These are phyloP conservation scores for Chelonus formosanus DNA, from an alignment of 2,888 invertebrate genomes.

Conservation along the genomic window DNA sequence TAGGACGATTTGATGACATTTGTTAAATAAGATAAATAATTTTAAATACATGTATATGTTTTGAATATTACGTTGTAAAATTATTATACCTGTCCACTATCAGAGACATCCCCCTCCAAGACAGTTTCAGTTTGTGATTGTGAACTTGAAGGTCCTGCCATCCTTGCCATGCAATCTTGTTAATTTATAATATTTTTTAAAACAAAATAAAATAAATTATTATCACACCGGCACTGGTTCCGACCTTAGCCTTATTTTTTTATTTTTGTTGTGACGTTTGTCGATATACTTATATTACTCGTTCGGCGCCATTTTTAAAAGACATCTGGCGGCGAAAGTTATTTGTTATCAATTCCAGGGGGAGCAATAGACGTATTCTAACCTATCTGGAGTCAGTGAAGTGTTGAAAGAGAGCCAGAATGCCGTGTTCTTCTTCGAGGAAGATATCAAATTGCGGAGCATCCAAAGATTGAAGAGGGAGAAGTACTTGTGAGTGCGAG, in stretches of 20 bases:
- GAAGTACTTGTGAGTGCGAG: conserved; percentile 7
- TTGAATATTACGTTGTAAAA: neutral
- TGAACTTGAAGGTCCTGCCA: conserved; percentile 54
- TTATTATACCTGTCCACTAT: conserved; percentile 54
- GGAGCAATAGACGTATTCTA: no score
- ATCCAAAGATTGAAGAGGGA: conserved; percentile 14
- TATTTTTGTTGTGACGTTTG: conserved; percentile 9
- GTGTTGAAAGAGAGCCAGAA: no score
- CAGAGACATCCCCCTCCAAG: conserved; percentile 52
- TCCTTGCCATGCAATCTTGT: conserved; percentile 49
- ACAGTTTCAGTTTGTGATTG: conserved; percentile 60
- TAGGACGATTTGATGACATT: no score
- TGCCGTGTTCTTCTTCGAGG: conserved; percentile 1
- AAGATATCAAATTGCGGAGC: conserved; percentile 22
- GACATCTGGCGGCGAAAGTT: conserved; percentile 3
- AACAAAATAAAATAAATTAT: neutral
- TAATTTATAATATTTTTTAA: neutral
- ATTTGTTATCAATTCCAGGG: neutral
- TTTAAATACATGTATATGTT: no score
- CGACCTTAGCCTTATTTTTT: neutral
- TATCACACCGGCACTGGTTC: neutral
- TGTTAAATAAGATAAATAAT: no score
- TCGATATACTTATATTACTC: neutral
- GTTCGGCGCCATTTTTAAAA: conserved; percentile 3
- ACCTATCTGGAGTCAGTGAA: no score